Base-by-base conservation (phyloP, 1,140 invertebrate species). In the Drosophila lowei region DNA sequence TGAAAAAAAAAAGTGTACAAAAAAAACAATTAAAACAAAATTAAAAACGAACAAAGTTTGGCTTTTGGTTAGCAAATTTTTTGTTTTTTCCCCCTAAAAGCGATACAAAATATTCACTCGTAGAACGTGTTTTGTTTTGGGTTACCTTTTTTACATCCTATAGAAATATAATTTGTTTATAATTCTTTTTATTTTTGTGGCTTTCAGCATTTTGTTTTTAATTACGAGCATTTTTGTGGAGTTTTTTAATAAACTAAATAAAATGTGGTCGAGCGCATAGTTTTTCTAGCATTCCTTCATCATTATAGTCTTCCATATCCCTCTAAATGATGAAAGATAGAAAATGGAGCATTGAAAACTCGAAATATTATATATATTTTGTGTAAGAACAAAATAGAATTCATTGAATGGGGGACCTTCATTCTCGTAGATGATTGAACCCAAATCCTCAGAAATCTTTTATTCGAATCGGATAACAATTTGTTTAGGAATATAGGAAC, bases 61-160 rank as follows among this genome's bases (percentile, higher is more conserved):
- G 8, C 61, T 72, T 76, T 79, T 46, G 56, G 53, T 63, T 79
- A 60, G 76, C 55, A 44, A 61, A 38, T 61, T 72, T 44, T 62
- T 46, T 60, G 65, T 53, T 64, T n/a, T 25, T 23, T 23, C 0
- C 21, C 67, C 47, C 65, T 63, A 66, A 79, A 85, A 72, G 72
- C 62, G 43, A 72, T 16, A 58, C 50, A 83, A 71, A 78, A 61
- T 63, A 79, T 61, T 48, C 57, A 53, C 54, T 21, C 57, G 30
- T 16, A 23, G 53, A 25, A 64, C 71, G 71, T 65, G 71, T 38
- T 73, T 56, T 30, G 8, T 30, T 9, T 30, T 30, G 8, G 3
- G 3, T 3, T 9, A 38, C 5, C 4, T 13, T 13, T 38, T 11
- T 5, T 38, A 38, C 11, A 5, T 13, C 1, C 34, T 5, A 38